A percentile compares a stretch with the other conserved stretches of the same genome.
Conservation (phyloP, 2,113 vertebrate species). For the Tenebrosternarchus preto region DNA sequence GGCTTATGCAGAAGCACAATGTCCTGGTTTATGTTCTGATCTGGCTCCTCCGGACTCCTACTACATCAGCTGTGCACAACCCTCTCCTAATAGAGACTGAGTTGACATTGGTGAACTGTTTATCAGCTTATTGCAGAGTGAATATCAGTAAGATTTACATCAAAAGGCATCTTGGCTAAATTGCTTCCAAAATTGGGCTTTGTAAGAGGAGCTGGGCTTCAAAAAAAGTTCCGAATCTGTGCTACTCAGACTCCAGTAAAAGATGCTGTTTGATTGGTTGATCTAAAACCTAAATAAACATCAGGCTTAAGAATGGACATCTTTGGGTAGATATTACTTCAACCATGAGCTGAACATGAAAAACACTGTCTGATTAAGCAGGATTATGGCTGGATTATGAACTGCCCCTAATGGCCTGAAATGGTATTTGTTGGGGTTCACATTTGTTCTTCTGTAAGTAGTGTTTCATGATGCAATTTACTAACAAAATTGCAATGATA, state of each 20-base stretch:
- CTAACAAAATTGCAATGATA: not conserved
- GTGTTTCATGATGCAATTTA: not conserved
- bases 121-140: conserved; percentile 32
- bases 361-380: not conserved
- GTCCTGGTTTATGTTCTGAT: conserved; percentile 36
- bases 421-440: not conserved
- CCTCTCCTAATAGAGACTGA: conserved; percentile 32
- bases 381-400: not conserved
- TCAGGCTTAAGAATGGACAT: no score
- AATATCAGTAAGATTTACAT: conserved; percentile 40
- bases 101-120: conserved; percentile 44
- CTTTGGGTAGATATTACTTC: no score
- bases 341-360: no score
- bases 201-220: conserved; percentile 25
- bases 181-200: conserved; percentile 28
- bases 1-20: conserved; percentile 27
- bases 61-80: conserved; percentile 3
- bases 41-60: conserved; percentile 45
- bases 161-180: conserved; percentile 30
- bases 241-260: not conserved
- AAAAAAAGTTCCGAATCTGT: conserved; percentile 23
- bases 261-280: not conserved
- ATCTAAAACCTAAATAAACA: not conserved
- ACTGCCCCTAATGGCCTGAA: not conserved
- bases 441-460: not conserved